A percentile compares a stretch with the other conserved stretches of the same genome.
These are phyloP conservation scores for Euura lappo DNA, from an alignment of 1,140 invertebrate species.

Conservation along the genomic window DNA sequence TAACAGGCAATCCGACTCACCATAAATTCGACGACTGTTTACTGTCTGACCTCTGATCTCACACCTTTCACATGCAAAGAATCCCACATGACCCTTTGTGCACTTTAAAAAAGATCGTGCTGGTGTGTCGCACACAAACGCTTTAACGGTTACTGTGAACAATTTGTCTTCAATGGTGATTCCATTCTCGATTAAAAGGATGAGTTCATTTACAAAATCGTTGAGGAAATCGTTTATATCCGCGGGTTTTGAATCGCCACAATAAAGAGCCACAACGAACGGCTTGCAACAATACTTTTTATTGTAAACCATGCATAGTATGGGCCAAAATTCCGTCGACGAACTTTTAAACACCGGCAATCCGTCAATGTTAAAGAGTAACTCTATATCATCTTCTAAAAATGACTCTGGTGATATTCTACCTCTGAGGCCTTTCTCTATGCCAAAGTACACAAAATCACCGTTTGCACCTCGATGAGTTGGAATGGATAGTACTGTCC, in stretches of 20 bases:
- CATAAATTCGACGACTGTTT: slow-evolving; percentile 17
- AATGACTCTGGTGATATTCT: slow-evolving; percentile 21
- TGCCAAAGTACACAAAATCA: slow-evolving; percentile 23
- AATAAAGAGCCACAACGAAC: slow-evolving; percentile 18
- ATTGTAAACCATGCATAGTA: slow-evolving; percentile 20
- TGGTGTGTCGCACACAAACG: slow-evolving; percentile 13
- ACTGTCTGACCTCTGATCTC: slow-evolving; percentile 19
- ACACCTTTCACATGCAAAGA: slow-evolving; percentile 24
- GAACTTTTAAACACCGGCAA: slow-evolving; percentile 26
- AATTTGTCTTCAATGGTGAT: slow-evolving; percentile 7
- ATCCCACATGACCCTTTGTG: slow-evolving; percentile 18
- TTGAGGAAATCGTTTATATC: slow-evolving; percentile 19
- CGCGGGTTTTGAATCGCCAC: slow-evolving; percentile 24
- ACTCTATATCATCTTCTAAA: slow-evolving; percentile 20
- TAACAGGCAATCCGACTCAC: slow-evolving; percentile 15
- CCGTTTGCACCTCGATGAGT: slow-evolving; percentile 3
- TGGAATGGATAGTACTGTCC: slow-evolving; percentile 3
- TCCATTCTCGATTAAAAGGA: slow-evolving; percentile 15
- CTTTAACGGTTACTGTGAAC: slow-evolving; percentile 10
- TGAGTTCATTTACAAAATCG: slow-evolving; percentile 28
- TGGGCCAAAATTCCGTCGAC: slow-evolving; percentile 22
- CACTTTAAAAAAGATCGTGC: slow-evolving; percentile 18
- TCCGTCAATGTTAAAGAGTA: slow-evolving; percentile 25
- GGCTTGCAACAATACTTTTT: slow-evolving; percentile 11
- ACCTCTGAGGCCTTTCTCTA: slow-evolving; percentile 19